A percentile compares a stretch with the other conserved stretches of the same genome.
These are phyloP conservation scores for Hypselothyrea guttata DNA, from an alignment of 2,888 invertebrate species.

Conservation along the genomic window DNA sequence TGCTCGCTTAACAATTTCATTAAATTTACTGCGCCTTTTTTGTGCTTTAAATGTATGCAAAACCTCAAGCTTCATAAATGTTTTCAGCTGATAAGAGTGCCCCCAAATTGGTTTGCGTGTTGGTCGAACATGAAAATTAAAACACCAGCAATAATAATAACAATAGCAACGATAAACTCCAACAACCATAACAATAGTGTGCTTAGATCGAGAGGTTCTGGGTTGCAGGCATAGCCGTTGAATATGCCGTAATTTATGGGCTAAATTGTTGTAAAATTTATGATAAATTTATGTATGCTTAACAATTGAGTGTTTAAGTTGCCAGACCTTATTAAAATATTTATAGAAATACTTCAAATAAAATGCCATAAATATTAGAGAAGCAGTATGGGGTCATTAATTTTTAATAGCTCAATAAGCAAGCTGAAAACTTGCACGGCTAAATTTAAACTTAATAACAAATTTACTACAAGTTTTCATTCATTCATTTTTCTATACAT, in stretches of 20 bases:
- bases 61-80: constrained; percentile 12
- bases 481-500: background rate
- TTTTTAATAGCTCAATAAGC: too few species aligned
- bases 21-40: too few species aligned
- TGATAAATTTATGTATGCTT: too few species aligned
- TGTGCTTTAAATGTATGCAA: background rate
- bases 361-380: too few species aligned
- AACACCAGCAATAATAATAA: constrained; percentile 21
- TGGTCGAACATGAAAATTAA: constrained; percentile 49
- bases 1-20: background rate
- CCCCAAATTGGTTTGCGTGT: constrained; percentile 52
- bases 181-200: constrained; percentile 31
- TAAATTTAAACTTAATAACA: too few species aligned
- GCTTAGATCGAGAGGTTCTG: background rate
- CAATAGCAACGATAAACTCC: constrained; percentile 17
- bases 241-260: too few species aligned
- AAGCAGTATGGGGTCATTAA: too few species aligned
- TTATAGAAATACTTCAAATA: too few species aligned
- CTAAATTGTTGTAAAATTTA: too few species aligned
- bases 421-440: too few species aligned
- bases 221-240: constrained; percentile 1
- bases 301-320: too few species aligned
- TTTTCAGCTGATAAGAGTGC: constrained; percentile 28
- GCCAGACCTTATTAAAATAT: too few species aligned
- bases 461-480: background rate